Base-by-base conservation (phyloP, 2,888 invertebrate species). In the Drosophila mayaguana region DNA sequence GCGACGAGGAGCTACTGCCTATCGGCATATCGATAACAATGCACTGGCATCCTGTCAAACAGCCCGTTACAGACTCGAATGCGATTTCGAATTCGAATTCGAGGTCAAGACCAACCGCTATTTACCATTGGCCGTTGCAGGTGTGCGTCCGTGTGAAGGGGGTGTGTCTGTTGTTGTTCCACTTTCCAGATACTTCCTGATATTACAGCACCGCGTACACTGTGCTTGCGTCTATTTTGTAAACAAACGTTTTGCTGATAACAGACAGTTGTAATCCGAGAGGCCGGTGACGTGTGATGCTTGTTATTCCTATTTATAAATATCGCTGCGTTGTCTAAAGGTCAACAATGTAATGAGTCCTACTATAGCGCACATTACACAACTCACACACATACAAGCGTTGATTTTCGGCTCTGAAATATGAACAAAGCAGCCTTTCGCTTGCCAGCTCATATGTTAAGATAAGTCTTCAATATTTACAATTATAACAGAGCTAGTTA, bases 281-380 rank as follows among this genome's bases (percentile, higher is more conserved):
- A 3, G 25, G 42, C 50, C 64, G 45, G 54, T 75, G 80, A 79
- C 75, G 70, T 75, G 70, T 57, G 53, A 78, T 68, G 61, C 53
- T 50, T 78, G 54, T 70, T 66, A 57, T 79, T 53, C 60, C 61
- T 70, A 66, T 57, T 63, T 60, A 63, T 65, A 78, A 55, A 32
- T 34, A 43, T 42, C 51, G 40, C 6, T 51, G 50, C 36, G 50
- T 42, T 16, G 70, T 45, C 50, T 20, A 60, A 65, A 65, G 59
- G 43, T 28, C 68, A 55, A 57, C 32, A 59, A 50, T 18, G 16
- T 28, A 46, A 9, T 48, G 25, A 46, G 48, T 11, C n/a, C 11
- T 28, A 28, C 6, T 48, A 28, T n/a, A 46, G 5, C n/a, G 5
- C 28, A n/a, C n/a, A 48, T 48, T 28, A n/a, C 28, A 48, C 48